Base-by-base conservation (phyloP, 2,888 invertebrate species). In the Hydrotaea cyrtoneurina region DNA sequence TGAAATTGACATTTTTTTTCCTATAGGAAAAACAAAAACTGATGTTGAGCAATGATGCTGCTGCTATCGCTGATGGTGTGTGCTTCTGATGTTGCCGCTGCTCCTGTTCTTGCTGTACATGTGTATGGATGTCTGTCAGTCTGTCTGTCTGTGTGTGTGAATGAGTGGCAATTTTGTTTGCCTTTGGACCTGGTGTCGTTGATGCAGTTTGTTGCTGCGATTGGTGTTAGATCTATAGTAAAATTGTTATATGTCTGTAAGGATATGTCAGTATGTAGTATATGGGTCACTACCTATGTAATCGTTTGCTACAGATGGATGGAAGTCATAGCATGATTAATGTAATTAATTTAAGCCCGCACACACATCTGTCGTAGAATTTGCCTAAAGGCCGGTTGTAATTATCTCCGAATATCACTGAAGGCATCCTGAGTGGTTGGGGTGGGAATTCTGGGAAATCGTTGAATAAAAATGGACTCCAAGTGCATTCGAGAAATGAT, bases 1-100 rank as follows among this genome's bases (percentile, higher is more conserved):
- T 83, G 74, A 80, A 80, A 71, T 71, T 83, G 83, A 83, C 78
- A 78, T 80, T 80, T 72, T 80, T 72, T 31, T 74, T 62, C 64
- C 43, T 11, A 19, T 69, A 19, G 46, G n/a, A n/a, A n/a, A n/a
- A n/a, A n/a, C n/a, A 46, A 69, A 69, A 43, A 23, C 69, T 46
- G 69, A 43, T 69, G 21, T 69, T 69, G 46, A 69, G 21, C 46
- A 46, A 43, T 69, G 43, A 19, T 69, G 43, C 15, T 26, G 26
- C 26, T 26, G 15, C 15, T 26, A 15, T 26, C 11, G 21, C 10
- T 55, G 55, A 2, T 59, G 31, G 3, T 31, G 31, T 5, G 13
- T 4, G 15, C 26, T 26, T 11, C 15, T 59, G 57, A 10, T 57
- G 26, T 26, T 59, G 23, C 59, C 26, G 23, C 26, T 59, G 55